Evolutionary conservation across 2,113 vertebrate species (phyloP), one percentile per base, ranked within the genome.

Genomic region (Conger conger): DNA sequence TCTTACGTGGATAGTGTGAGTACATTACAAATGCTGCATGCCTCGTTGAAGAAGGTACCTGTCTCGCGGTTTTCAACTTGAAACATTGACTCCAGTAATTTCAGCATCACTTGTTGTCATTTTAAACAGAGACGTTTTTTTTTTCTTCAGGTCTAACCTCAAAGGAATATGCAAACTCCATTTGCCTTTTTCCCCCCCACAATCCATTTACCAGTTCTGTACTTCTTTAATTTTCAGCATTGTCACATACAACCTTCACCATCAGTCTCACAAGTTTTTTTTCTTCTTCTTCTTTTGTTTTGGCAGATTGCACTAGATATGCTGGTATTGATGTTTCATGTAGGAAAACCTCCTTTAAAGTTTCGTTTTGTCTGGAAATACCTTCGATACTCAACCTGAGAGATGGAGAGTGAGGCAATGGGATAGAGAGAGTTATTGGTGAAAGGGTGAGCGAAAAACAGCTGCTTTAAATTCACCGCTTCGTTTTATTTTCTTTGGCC

Each of bases 281-380:
- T 76, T 16, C 20, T 63, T 86, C 80, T 27, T 87, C 81, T 80
- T 60, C 11, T 50, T 50, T 50, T 50, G 45, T 50, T 86, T 85
- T 82, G 84, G 87, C 88, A 87, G 88, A 86, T 88, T 89, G 87
- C 91, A 91, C 88, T 92, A 92, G 89, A 92, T 90, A 89, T 86
- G 88, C 86, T 90, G 89, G 73, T 88, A 80, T 89, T 86, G 85
- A 86, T 89, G 84, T 87, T 85, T 89, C 86, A 83, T 88, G 82
- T 87, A 77, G 86, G 54, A 83, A 84, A 83, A 83, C 45, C 87
- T 87, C 40, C 77, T 89, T 87, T 79, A 83, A 84, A 80, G 45
- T 38, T 68, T 86, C 86, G 85, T 57, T n/a, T 79, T 86, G 85
- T 90, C 83, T 89, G 84, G 81, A 87, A 88, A 90, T 87, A 87